phyloP scores from a whole-genome alignment of 2,797 vertebrate genomes.

The Onychomys leucogaster region DNA sequence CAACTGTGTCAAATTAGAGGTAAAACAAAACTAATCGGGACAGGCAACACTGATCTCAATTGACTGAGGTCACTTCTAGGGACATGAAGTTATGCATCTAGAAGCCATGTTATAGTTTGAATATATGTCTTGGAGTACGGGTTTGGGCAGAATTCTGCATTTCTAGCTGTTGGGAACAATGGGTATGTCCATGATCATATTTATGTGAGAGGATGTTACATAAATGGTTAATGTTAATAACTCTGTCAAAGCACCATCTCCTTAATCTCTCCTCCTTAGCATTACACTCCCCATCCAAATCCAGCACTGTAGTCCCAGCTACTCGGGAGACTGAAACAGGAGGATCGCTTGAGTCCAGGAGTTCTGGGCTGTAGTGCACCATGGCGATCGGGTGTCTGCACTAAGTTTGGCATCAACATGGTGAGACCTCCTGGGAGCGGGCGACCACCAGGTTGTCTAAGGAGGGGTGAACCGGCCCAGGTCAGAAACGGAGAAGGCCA shows the following conservation, averaged over 20 bases:
- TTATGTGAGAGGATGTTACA: background rate
- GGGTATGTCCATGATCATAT: background rate
- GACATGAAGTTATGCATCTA: background rate
- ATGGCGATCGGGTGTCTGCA: no score
- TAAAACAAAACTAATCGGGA: background rate
- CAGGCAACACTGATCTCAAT: background rate
- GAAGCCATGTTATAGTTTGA: background rate
- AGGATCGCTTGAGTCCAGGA: no score
- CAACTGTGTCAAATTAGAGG: background rate
- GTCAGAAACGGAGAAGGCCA: no score
- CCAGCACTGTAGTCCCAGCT: no score
- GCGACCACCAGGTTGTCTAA: no score
- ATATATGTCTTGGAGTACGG: background rate
- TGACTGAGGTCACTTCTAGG: background rate
- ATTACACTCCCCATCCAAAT: background rate
- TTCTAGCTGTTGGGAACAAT: conserved; percentile 23
- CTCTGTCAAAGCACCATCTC: background rate
- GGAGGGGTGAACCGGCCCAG: no score
- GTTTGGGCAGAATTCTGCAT: background rate
- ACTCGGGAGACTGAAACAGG: no score
- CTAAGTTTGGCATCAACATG: no score
- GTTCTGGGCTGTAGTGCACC: no score
- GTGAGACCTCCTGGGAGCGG: no score
- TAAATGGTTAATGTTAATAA: background rate
- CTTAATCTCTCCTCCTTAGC: background rate